phyloP scores from a whole-genome alignment of 23 tunicate genomes.

The Trididemnum clinides region DNA sequence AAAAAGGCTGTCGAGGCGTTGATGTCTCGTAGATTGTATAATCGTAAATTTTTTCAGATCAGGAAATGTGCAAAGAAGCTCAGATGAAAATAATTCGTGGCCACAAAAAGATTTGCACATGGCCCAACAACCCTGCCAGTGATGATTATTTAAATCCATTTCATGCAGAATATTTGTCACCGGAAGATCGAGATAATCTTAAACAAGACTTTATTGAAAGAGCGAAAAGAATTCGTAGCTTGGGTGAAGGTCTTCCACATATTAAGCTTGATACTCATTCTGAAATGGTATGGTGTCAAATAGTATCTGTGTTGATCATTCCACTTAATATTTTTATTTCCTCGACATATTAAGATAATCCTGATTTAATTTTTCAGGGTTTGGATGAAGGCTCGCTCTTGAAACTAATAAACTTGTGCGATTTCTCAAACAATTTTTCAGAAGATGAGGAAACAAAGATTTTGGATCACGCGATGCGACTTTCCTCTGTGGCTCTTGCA shows the following conservation, averaged over 20 bases:
- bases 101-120: slow-evolving; percentile 72
- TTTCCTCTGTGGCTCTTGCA: slow-evolving; percentile 58
- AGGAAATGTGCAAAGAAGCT: slow-evolving; percentile 30
- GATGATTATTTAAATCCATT: slow-evolving; percentile 54
- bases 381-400: background rate
- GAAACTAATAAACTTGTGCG: background rate
- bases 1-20: no score
- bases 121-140: slow-evolving; percentile 63
- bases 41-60: slow-evolving; percentile 44
- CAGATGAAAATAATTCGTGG: slow-evolving; percentile 36
- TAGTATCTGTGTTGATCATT: no score
- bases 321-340: no score
- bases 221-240: slow-evolving; percentile 1
- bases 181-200: background rate
- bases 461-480: background rate
- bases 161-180: slow-evolving; percentile 20
- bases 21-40: no score
- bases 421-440: background rate
- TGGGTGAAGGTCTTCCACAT: slow-evolving; percentile 35
- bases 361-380: background rate
- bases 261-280: background rate
- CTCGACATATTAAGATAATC: no score
- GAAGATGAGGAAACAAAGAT: slow-evolving; percentile 4
- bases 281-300: slow-evolving; percentile 25
- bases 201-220: slow-evolving; percentile 23